Conservation (phyloP, 2,888 invertebrate species). For the Oligia latruncula region DNA sequence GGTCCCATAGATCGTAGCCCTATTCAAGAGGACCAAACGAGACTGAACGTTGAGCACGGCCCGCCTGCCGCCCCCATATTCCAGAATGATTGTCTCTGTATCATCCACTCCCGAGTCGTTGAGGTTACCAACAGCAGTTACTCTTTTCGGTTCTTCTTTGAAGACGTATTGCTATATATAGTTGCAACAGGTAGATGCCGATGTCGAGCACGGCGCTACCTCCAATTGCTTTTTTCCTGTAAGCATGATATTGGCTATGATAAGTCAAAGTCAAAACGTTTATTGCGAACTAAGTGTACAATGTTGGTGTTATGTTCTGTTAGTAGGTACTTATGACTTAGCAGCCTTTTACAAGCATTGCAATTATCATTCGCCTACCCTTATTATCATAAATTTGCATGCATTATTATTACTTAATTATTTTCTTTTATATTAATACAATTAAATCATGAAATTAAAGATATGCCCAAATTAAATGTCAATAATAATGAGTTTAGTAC, state of each 20-base stretch:
- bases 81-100: slow-evolving; percentile 90
- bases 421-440: no score
- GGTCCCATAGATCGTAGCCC: slow-evolving; percentile 92
- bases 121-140: slow-evolving; percentile 92
- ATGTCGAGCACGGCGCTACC: slow-evolving; percentile 95
- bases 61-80: slow-evolving; percentile 90
- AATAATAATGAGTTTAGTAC: no score
- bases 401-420: no score
- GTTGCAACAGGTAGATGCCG: slow-evolving; percentile 94
- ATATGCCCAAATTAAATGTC: no score
- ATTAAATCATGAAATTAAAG: no score
- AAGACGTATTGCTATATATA: slow-evolving; percentile 93
- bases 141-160: slow-evolving; percentile 92
- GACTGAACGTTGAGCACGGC: slow-evolving; percentile 91
- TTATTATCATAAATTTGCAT: no score
- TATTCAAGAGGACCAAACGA: slow-evolving; percentile 88
- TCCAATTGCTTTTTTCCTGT: slow-evolving; percentile 92
- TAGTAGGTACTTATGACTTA: no score
- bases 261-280: no score
- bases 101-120: slow-evolving; percentile 93
- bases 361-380: no score
- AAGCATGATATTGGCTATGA: background rate
- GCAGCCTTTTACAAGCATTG: no score
- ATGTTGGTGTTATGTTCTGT: no score
- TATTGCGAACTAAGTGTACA: no score